Base-by-base conservation (phyloP, 2,888 invertebrate genomes). In the Lamellibrachia satsuma region DNA sequence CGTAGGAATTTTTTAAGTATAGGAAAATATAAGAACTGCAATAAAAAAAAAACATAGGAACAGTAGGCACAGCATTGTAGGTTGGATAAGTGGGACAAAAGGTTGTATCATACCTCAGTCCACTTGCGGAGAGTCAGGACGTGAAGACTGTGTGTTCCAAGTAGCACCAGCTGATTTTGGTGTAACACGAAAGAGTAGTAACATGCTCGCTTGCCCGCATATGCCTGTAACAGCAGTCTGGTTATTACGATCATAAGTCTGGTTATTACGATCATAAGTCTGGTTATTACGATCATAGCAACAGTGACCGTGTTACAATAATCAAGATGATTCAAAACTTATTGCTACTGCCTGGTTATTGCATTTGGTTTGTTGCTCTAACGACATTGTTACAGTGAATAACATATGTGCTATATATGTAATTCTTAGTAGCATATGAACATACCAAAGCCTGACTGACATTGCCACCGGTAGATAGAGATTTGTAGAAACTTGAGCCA, bases 401-500 rank as follows among this genome's bases (percentile, higher is more conserved):
- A 39, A 39, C 39, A 39, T 39, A 39, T 39, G 39, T 39, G 39
- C 39, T 39, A 39, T 39, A 39, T 39, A 39, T 39, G 39, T 39
- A 39, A 39, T 39, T 39, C 39, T 39, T 39, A 39, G 39, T 39
- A 39, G 39, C 39, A 39, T 39, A 39, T 52, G n/a, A 15, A 92
- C 96, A 96, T 95, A 97, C 97, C 97, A 98, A 97, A 15, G 98
- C 98, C 96, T 97, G 97, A 96, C 98, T 98, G 93, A 98, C 99
- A 96, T 99, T 98, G 0, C 99, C 99, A 7, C 99, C 99, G 0
- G 99, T 99, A 93, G 99, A 99, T 90, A 99, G 97, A 98, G 99
- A 97, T 94, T 97, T 97, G 95, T 97, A 97, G 94, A 96, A 96
- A 92, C 97, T 96, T 3, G 96, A 96, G 91, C 96, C 96, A 94